Evolutionary conservation across 2,797 vertebrate genomes (phyloP).

Genomic region (Ataeniobius toweri): DNA sequence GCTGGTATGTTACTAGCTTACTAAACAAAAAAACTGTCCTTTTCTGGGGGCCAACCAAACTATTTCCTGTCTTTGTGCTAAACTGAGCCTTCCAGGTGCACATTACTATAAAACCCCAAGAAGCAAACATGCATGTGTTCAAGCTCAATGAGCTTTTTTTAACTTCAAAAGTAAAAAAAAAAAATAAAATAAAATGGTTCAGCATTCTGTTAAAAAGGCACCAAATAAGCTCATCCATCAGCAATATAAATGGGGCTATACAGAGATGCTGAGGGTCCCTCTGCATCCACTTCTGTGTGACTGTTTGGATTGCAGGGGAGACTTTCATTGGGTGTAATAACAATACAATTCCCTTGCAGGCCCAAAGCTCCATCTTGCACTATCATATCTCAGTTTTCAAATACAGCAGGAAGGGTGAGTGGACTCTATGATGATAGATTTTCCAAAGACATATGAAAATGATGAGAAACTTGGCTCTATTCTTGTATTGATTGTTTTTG

Average conservation of each 20-base stretch:
- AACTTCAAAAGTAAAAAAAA: neutral
- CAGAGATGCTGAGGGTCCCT: neutral
- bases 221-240: neutral
- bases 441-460: conserved; percentile 53
- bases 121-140: no score
- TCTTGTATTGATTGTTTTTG: conserved; percentile 65
- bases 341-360: conserved; percentile 56
- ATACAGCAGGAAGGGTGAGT: conserved; percentile 52
- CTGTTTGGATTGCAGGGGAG: conserved; percentile 40
- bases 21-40: neutral
- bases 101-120: neutral
- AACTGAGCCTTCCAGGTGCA: neutral
- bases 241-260: conserved; percentile 7
- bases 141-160: neutral
- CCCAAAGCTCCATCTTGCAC: conserved; percentile 51
- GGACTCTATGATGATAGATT: conserved; percentile 69
- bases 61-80: neutral
- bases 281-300: conserved; percentile 11
- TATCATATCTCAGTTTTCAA: conserved; percentile 49
- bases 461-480: conserved; percentile 61
- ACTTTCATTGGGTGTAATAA: conserved; percentile 57
- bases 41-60: neutral
- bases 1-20: neutral
- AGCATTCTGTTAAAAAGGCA: neutral
- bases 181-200: no score